Percentiles rank a stretch among this genome's conserved stretches.
Evolutionary conservation across 2,113 vertebrate genomes (phyloP).

Genomic region (Acanthisitta chloris): DNA sequence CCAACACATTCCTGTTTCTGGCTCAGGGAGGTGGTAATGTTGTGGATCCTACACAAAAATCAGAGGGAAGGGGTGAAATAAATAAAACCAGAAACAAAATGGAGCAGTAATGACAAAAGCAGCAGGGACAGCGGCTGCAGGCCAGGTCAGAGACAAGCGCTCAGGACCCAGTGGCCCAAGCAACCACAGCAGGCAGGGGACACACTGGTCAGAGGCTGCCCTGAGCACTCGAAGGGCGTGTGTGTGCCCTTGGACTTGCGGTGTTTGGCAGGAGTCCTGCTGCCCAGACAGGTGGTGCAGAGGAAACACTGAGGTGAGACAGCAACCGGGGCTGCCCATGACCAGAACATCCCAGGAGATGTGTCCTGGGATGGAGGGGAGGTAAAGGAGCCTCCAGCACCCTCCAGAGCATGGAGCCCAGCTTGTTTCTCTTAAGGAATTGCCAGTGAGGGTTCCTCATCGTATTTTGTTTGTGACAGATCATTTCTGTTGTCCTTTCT

Average conservation of each 20-base stretch:
- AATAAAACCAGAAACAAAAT: background rate
- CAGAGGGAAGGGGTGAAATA: background rate
- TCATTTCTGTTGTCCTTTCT: background rate
- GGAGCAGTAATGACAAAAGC: background rate
- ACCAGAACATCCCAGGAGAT: accelerated
- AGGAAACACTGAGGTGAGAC: background rate
- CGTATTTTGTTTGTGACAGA: accelerated
- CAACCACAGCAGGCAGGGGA: background rate
- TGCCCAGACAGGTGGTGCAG: background rate
- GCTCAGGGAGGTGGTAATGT: background rate
- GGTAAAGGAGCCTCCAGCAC: background rate
- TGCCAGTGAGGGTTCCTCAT: accelerated
- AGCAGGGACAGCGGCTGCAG: background rate
- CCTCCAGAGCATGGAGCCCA: background rate
- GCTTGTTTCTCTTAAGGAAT: background rate
- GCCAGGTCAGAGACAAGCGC: accelerated
- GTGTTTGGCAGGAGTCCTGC: background rate
- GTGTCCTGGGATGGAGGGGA: background rate
- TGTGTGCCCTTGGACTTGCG: accelerated
- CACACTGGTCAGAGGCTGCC: background rate
- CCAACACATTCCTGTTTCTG: accelerated
- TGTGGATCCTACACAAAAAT: background rate
- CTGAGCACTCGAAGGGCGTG: accelerated
- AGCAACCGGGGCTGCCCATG: background rate
- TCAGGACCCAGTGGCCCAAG: background rate